Evolutionary conservation across 2,888 invertebrate genomes (phyloP).

Genomic region (Celastrina argiolus): DNA sequence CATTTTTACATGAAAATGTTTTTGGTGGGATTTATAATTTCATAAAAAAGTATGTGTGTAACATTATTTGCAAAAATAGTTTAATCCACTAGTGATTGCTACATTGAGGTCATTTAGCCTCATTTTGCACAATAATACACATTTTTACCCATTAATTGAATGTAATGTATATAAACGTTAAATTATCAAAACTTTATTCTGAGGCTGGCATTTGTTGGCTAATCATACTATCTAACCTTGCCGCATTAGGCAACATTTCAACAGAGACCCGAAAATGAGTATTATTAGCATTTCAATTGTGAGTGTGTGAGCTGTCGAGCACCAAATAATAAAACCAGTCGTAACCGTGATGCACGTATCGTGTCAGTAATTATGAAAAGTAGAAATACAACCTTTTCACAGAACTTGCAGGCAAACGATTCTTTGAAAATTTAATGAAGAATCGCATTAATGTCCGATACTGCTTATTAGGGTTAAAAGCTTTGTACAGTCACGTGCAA

Average conservation of each 20-base stretch:
- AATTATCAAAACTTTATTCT: constrained; percentile 46
- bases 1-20: too few species aligned
- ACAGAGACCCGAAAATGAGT: constrained; percentile 40
- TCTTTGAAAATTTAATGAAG: neutral
- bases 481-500: too few species aligned
- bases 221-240: constrained; percentile 53
- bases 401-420: neutral
- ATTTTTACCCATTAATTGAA: constrained; percentile 32
- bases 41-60: too few species aligned
- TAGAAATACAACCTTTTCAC: neutral
- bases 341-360: neutral
- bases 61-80: constrained; percentile 10
- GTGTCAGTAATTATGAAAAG: neutral
- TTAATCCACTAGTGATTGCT: constrained; percentile 15
- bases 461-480: neutral
- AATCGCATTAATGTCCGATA: neutral
- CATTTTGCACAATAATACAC: constrained; percentile 29
- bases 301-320: constrained; percentile 11
- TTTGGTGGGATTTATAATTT: too few species aligned
- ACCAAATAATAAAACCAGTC: neutral
- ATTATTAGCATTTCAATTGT: constrained; percentile 22
- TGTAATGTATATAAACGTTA: constrained; percentile 35
- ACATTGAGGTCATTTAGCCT: constrained; percentile 25
- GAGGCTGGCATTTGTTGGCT: constrained; percentile 44
- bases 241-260: constrained; percentile 50